Base-by-base conservation (phyloP, 2,888 invertebrate genomes). In the Mesopsocus fuscifrons region DNA sequence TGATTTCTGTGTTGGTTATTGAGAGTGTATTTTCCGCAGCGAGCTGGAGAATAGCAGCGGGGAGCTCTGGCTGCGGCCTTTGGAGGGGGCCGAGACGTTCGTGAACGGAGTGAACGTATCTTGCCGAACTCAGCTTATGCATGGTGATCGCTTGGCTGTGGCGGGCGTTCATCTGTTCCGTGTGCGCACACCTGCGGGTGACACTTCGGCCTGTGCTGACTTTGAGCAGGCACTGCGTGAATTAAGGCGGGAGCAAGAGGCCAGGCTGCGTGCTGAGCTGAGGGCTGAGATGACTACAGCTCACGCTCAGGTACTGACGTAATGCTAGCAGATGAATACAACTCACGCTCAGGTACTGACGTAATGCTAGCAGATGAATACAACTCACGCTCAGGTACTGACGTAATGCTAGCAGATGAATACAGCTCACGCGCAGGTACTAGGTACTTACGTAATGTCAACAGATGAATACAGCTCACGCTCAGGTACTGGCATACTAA, bases 161-260 rank as follows among this genome's bases (percentile, higher is more conserved):
- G 70, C 69, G 13, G 69, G 69, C 2, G 66, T 65, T 44, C 69
- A 70, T 51, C 70, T 67, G 51, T 70, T 70, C 49, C 64, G 68
- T 49, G 62, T 70, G 8, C 63, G 64, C 44, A 66, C 66, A 57
- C 66, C 68, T 1, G 54, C 48, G 13, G 47, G 51, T 9, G 54
- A 60, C 50, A 54, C 62, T 11, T 26, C 26, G 26, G 6, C 26
- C 26, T 9, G 26, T 11, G 59, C 64, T 15, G 69, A 70, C 48
- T 70, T 63, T 48, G 63, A 67, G 51, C 60, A 63, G 51, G 69
- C 69, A 2, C 65, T 68, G 52, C 62, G 66, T 48, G 69, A 70
- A 54, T 63, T 70, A 32, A 54, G 68, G 13, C 60, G 61, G 41
- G 63, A 65, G 31, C 68, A 69, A 51, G 68, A 69, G 53, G 60